These are phyloP conservation scores for Neopipo cinnamomea DNA, from an alignment of 2,113 vertebrate genomes.

Conservation along the genomic window DNA sequence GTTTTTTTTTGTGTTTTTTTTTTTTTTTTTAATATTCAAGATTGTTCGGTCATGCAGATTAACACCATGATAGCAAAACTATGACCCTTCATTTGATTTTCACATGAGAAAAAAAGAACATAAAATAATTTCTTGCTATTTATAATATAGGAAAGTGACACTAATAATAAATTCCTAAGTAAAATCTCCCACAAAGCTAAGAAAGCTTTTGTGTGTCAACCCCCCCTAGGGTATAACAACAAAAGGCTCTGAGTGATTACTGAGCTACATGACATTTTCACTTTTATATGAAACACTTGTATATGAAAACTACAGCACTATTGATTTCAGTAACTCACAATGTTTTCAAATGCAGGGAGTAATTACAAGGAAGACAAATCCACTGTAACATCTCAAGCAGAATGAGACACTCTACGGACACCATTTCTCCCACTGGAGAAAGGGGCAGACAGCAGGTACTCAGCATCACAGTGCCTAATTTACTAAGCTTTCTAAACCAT, in stretches of 20 bases:
- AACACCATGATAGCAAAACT: background rate
- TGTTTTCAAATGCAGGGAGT: background rate
- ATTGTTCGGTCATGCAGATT: background rate
- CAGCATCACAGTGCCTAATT: background rate
- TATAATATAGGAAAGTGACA: background rate
- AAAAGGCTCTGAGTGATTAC: background rate
- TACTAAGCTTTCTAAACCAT: background rate
- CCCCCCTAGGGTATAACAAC: accelerated
- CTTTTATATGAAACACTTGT: background rate
- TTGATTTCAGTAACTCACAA: background rate
- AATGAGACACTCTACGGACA: background rate
- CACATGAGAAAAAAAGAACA: background rate
- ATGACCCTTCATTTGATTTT: background rate
- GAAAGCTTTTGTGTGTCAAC: background rate
- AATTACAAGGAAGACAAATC: background rate
- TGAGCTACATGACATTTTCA: background rate
- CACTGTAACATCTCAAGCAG: background rate
- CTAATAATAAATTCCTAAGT: background rate
- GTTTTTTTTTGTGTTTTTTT: background rate
- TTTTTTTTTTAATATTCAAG: background rate
- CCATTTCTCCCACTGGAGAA: accelerated
- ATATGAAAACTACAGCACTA: background rate
- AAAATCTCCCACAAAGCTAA: background rate
- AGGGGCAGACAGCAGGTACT: background rate
- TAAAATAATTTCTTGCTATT: background rate